Conservation (phyloP, 2,113 vertebrate genomes). For the human region DNA sequence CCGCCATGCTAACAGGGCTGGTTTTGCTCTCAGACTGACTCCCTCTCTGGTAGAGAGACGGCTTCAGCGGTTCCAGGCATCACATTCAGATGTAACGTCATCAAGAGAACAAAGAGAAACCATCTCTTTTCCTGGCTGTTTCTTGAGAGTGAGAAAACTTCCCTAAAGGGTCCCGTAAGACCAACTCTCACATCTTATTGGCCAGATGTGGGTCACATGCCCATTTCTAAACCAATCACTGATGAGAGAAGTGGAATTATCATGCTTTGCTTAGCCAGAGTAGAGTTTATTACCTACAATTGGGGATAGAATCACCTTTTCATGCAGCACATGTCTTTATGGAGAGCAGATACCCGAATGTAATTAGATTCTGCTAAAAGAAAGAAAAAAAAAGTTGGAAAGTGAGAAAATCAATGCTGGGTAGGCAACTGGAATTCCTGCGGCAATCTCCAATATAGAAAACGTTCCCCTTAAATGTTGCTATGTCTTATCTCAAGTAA, state of each 20-base stretch:
- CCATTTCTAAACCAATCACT: background rate
- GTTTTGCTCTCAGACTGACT: background rate
- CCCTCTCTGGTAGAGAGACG: background rate
- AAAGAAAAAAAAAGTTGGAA: background rate
- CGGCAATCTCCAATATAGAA: background rate
- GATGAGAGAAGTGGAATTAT: background rate
- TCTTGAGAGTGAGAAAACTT: background rate
- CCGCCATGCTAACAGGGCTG: background rate
- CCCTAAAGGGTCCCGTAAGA: background rate
- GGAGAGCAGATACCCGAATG: background rate
- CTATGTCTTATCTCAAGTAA: background rate
- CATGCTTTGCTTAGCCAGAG: background rate
- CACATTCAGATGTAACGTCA: background rate
- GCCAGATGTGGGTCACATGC: background rate
- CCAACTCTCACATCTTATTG: background rate
- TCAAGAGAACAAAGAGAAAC: background rate
- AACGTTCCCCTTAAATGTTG: background rate
- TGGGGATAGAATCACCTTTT: background rate
- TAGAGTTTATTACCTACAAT: background rate
- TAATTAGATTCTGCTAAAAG: background rate
- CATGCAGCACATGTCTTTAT: background rate
- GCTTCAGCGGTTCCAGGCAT: background rate
- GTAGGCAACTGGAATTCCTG: background rate
- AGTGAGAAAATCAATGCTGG: background rate
- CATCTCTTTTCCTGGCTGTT: background rate